Base-by-base conservation (phyloP, 2,888 invertebrate species). In the Brenthis ino region DNA sequence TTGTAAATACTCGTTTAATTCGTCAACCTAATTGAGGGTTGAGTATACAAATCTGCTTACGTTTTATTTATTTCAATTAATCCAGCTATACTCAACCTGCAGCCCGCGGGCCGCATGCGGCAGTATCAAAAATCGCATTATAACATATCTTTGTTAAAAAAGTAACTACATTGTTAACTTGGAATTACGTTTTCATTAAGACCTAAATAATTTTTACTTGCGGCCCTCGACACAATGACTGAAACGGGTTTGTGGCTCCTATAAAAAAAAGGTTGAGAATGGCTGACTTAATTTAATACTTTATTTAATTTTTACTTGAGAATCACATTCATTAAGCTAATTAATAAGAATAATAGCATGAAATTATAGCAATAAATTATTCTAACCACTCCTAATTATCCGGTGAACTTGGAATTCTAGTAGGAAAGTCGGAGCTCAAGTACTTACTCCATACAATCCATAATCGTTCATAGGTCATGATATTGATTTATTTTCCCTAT, bases 301-400 rank as follows among this genome's bases (percentile, higher is more conserved):
- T 54, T n/a, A 33, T 13, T 37, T n/a, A 33, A 66, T 43, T 24
- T 51, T 53, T 54, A 53, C 14, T 16, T 28, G n/a, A 14, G 24
- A 64, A 57, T 43, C 53, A 58, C 24, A 53, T 65, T 51, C 47
- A 65, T 51, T 65, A 68, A 48, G 20, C 48, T 65, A 57, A 65
- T 65, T 51, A 65, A 37, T 68, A 68, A 37, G 61, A 65, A 64
- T 64, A 71, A 71, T 65, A 57, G 58, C 50, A 68, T 68, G 16
- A 68, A 63, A 65, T 65, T 71, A 61, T 58, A 43, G 63, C 63
- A 55, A 64, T 71, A 71, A 68, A 68, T 71, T 71, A 65, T 48
- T 63, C 55, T 43, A 68, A 71, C 57, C 47, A 67, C 66, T 71
- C 64, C 53, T 67, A 69, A 72, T 61, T 68, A 70, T 70, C 67